These are phyloP conservation scores for Neomorphus geoffroyi DNA, from an alignment of 2,797 vertebrate genomes.

Conservation along the genomic window DNA sequence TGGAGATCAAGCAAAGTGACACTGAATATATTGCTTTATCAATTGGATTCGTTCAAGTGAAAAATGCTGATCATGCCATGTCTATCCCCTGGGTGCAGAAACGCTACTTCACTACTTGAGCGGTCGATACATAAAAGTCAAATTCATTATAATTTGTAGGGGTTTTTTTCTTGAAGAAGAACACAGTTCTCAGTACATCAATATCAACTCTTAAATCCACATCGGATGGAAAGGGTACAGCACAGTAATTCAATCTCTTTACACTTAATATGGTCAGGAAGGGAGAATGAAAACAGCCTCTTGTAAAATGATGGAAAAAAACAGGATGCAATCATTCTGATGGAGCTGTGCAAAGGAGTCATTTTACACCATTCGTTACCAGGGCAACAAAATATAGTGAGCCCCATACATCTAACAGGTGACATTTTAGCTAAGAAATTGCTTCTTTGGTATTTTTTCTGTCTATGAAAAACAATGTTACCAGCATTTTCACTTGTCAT, in stretches of 20 bases:
- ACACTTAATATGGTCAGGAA: constrained; percentile 86
- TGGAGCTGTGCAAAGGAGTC: constrained; percentile 84
- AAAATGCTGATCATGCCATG: constrained; percentile 86
- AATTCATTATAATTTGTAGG: constrained; percentile 88
- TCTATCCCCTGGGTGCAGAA: constrained; percentile 81
- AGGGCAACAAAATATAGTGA: constrained; percentile 85
- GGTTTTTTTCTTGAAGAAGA: constrained; percentile 82
- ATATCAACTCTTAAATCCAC: constrained; percentile 87
- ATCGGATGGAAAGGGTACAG: constrained; percentile 82
- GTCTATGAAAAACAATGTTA: constrained; percentile 86
- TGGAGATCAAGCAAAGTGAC: constrained; percentile 84
- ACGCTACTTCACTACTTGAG: constrained; percentile 82
- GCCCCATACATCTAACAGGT: constrained; percentile 85
- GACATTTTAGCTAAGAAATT: constrained; percentile 88
- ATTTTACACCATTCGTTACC: constrained; percentile 86
- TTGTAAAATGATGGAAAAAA: constrained; percentile 87
- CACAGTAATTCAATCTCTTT: constrained; percentile 86
- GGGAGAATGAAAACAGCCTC: constrained; percentile 86
- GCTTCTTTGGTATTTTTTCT: constrained; percentile 84
- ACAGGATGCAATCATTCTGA: constrained; percentile 88
- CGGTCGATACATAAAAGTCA: constrained; percentile 85
- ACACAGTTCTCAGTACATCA: constrained; percentile 82
- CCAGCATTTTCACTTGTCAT: constrained; percentile 84
- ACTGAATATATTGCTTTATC: constrained; percentile 86
- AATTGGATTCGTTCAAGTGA: constrained; percentile 84